These are phyloP conservation scores for Tragulus kanchil DNA, from an alignment of 2,113 vertebrate genomes.

Conservation along the genomic window DNA sequence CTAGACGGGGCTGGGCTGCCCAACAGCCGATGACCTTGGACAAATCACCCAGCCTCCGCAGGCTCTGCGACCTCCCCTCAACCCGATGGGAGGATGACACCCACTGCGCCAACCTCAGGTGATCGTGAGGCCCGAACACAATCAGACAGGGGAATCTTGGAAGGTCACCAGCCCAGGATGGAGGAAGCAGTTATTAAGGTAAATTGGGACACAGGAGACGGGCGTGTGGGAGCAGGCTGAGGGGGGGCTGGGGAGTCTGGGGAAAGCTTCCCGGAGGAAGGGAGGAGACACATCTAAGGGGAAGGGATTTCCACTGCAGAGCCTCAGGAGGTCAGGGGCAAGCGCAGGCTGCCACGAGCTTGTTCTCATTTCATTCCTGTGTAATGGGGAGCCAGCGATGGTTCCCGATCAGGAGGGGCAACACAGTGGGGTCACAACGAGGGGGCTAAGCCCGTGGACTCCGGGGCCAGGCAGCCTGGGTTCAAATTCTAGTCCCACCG, in stretches of 20 bases:
- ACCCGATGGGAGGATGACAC: not conserved
- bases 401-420: not conserved
- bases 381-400: rapidly evolving
- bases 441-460: not conserved
- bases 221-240: not conserved
- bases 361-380: not conserved
- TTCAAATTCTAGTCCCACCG: not conserved
- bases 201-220: not conserved
- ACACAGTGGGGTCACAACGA: rapidly evolving
- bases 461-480: not conserved
- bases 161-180: not conserved
- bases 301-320: not conserved
- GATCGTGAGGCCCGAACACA: not conserved
- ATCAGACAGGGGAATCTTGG: not conserved
- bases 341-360: not conserved
- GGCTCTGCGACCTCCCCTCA: not conserved
- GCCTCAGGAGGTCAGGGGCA: not conserved
- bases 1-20: not conserved
- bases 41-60: not conserved
- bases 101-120: not conserved
- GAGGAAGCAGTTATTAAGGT: not conserved
- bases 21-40: not conserved
- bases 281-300: not conserved
- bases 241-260: not conserved
- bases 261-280: not conserved